Evolutionary conservation across 2,113 vertebrate species (phyloP).

Genomic region (Zootoca vivipara): DNA sequence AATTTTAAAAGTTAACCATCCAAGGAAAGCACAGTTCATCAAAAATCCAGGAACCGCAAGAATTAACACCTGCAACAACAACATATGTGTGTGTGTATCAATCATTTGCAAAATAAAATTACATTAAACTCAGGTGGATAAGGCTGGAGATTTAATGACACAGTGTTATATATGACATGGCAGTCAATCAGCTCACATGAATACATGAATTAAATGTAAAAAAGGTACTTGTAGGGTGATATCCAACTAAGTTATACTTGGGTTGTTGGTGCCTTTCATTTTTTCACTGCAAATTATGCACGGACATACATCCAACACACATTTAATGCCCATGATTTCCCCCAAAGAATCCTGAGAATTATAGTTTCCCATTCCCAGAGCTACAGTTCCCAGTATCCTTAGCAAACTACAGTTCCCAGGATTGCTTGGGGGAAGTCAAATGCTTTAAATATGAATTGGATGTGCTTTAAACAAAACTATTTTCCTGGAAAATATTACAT

Average conservation of each 20-base stretch:
- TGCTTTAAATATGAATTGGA: no score
- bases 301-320: no score
- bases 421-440: no score
- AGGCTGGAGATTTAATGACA: neutral
- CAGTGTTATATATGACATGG: neutral
- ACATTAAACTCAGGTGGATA: neutral
- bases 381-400: no score
- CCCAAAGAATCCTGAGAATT: no score
- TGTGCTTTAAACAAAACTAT: no score
- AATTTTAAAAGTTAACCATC: slow-evolving; percentile 42
- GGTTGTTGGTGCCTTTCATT: no score
- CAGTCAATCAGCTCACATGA: neutral
- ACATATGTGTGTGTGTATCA: neutral
- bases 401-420: no score
- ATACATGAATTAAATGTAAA: neutral
- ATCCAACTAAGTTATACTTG: neutral
- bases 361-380: no score
- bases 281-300: no score
- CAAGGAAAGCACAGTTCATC: slow-evolving; percentile 44
- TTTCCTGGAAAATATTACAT: no score
- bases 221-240: neutral
- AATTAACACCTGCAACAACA: slow-evolving; percentile 46
- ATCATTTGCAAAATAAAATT: neutral
- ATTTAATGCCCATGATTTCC: no score
- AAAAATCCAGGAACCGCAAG: slow-evolving; percentile 55